phyloP scores from a whole-genome alignment of 2,888 invertebrate species.

The Hyposoter didymator region DNA sequence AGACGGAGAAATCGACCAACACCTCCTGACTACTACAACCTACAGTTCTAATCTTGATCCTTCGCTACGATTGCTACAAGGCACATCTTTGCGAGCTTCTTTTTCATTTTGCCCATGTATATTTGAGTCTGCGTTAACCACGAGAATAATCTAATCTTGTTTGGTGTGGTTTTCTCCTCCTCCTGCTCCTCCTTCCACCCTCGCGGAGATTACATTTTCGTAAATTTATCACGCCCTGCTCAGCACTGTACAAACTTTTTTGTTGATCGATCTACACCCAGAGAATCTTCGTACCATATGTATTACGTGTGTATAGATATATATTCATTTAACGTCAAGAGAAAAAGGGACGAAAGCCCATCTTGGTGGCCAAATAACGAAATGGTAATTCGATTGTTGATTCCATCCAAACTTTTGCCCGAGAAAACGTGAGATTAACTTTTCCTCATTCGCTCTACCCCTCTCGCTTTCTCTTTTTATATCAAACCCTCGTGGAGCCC shows the following conservation, averaged over 20 bases:
- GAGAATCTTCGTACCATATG: constrained; percentile 29
- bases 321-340: not conserved
- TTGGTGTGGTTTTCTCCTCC: constrained; percentile 44
- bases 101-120: constrained; percentile 40
- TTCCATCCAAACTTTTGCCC: constrained; percentile 47
- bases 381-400: constrained; percentile 67
- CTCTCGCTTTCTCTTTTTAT: not conserved
- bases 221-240: constrained; percentile 58
- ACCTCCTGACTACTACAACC: not conserved
- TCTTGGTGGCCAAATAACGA: constrained; percentile 58
- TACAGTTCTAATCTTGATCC: constrained; percentile 59
- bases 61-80: constrained; percentile 15
- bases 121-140: constrained; percentile 49
- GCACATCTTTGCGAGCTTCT: constrained; percentile 22
- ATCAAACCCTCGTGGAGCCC: not conserved
- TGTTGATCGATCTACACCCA: constrained; percentile 54
- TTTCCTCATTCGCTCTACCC: constrained; percentile 35
- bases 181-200: not conserved
- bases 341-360: constrained; percentile 21
- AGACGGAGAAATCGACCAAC: not conserved
- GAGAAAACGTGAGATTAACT: constrained; percentile 62
- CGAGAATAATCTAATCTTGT: constrained; percentile 63
- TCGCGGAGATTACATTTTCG: constrained; percentile 62
- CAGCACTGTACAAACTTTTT: constrained; percentile 45
- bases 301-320: constrained; percentile 9